Evolutionary conservation across 2,113 vertebrate species (phyloP).

Genomic region (Zosterops japonicus): DNA sequence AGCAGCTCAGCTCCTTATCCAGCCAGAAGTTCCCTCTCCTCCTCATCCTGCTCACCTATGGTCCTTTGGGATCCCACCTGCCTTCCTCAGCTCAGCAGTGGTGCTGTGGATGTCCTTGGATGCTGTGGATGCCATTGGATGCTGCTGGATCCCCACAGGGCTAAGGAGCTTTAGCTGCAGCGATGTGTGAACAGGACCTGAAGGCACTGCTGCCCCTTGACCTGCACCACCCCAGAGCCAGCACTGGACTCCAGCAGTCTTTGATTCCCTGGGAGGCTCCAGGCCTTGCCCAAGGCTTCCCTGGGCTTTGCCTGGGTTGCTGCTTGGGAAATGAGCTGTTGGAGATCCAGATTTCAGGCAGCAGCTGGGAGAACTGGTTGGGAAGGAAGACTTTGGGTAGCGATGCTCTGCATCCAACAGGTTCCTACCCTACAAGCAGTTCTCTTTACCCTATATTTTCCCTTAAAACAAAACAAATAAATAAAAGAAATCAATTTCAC

Average conservation of each 20-base stretch:
- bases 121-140: fast-evolving
- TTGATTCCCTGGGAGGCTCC: not conserved
- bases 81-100: not conserved
- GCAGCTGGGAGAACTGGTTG: not conserved
- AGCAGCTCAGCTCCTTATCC: not conserved
- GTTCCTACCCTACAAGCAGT: not conserved
- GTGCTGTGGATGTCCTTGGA: not conserved
- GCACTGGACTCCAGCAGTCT: not conserved
- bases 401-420: not conserved
- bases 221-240: not conserved
- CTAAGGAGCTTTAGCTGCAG: fast-evolving
- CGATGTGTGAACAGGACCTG: not conserved
- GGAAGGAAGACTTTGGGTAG: not conserved
- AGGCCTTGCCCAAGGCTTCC: not conserved
- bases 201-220: not conserved
- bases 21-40: fast-evolving
- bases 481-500: not conserved
- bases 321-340: fast-evolving
- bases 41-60: fast-evolving
- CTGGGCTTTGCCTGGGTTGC: not conserved
- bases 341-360: not conserved
- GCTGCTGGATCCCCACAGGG: not conserved
- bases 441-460: not conserved
- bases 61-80: not conserved
- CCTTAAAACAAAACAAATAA: not conserved